Evolutionary conservation across 2,113 vertebrate species (phyloP).

Genomic region (Machaerirhynchus nigripectus): DNA sequence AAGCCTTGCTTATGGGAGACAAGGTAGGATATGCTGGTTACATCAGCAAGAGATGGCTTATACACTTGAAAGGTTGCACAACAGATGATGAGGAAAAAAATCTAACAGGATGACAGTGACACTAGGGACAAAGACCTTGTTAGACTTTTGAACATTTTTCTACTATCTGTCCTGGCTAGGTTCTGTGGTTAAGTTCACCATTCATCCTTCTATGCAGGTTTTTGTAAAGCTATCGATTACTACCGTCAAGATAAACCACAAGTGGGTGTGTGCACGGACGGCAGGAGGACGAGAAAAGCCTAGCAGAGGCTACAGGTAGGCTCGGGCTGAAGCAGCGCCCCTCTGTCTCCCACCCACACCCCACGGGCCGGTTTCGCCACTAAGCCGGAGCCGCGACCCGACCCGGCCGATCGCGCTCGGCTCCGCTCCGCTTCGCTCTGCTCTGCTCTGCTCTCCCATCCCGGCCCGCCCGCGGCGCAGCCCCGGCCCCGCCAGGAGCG

Average conservation of each 20-base stretch:
- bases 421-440: background rate
- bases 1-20: background rate
- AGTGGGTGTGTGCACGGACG: rapidly evolving
- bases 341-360: background rate
- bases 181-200: background rate
- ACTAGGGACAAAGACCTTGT: background rate
- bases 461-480: background rate
- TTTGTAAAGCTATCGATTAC: background rate
- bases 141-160: background rate
- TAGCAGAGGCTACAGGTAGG: background rate
- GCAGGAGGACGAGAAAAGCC: background rate
- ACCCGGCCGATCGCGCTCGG: background rate
- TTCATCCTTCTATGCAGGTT: background rate
- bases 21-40: background rate
- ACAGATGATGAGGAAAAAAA: background rate
- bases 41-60: background rate
- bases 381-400: background rate
- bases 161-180: background rate
- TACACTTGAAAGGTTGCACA: background rate
- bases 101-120: background rate
- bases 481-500: background rate
- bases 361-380: background rate
- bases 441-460: background rate
- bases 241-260: background rate
- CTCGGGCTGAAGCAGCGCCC: background rate